Percentiles rank a stretch among this genome's conserved stretches.
These are phyloP conservation scores for Oreochromis grahami DNA, from an alignment of 2,797 vertebrate genomes.

Conservation along the genomic window DNA sequence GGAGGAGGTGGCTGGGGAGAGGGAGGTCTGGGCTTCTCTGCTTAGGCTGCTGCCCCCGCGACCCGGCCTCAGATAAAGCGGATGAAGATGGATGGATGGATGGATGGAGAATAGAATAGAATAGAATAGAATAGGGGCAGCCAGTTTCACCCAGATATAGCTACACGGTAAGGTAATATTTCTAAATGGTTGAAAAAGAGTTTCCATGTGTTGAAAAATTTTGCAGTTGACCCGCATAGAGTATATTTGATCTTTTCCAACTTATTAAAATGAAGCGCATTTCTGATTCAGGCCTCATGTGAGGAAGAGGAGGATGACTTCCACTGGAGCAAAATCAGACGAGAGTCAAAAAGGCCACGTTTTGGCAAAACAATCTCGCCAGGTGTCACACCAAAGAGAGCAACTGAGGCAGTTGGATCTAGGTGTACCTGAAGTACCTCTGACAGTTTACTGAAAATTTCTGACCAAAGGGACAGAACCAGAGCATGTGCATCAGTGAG, in stretches of 20 bases:
- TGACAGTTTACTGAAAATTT: neutral
- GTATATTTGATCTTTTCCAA: neutral
- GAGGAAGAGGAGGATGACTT: neutral
- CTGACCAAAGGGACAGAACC: neutral
- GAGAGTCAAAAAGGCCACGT: neutral
- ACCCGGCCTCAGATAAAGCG: too few species aligned
- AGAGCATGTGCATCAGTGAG: neutral
- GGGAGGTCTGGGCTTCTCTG: too few species aligned
- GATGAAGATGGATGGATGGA: too few species aligned
- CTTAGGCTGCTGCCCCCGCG: too few species aligned
- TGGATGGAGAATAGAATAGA: too few species aligned
- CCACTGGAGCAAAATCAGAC: neutral
- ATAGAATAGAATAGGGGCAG: neutral
- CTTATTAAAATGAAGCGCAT: neutral
- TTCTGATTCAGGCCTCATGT: neutral
- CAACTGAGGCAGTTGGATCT: neutral
- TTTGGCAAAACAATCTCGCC: neutral
- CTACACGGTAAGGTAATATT: neutral
- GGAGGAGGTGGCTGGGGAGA: too few species aligned
- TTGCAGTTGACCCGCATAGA: neutral
- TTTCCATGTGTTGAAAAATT: neutral
- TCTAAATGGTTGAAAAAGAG: neutral
- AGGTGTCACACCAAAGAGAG: neutral
- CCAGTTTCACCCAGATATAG: neutral
- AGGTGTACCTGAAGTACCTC: neutral